A percentile compares a stretch with the other conserved stretches of the same genome.
phyloP scores from a whole-genome alignment of 2,113 vertebrate genomes.

The Henicopernis longicauda region DNA sequence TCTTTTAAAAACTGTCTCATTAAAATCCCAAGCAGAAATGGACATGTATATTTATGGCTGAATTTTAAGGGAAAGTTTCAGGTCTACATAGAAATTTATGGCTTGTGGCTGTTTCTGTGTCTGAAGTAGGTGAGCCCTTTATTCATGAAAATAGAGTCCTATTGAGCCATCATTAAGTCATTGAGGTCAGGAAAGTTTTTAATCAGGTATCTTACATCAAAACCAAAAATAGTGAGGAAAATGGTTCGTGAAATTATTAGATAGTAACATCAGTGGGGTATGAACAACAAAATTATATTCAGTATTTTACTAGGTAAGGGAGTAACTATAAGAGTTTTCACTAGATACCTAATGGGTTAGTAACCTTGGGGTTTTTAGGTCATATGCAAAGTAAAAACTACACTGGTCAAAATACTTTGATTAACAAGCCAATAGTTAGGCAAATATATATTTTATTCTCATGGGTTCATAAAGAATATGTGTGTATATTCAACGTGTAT shows the following conservation, averaged over 20 bases:
- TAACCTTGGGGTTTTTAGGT: not conserved
- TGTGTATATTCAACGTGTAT: not conserved
- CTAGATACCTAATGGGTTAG: not conserved
- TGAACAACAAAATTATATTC: not conserved
- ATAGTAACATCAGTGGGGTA: not conserved
- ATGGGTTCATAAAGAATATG: not conserved
- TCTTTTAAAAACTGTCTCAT: not conserved
- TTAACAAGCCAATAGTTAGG: not conserved
- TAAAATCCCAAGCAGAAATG: not conserved
- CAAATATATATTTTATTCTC: not conserved
- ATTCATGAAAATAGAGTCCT: not conserved
- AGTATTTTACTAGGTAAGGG: not conserved
- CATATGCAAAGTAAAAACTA: not conserved
- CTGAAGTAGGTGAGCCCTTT: not conserved
- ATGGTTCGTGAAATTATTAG: not conserved
- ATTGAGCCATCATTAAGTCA: not conserved
- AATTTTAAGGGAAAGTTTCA: not conserved
- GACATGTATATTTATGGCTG: not conserved
- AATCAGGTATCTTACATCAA: not conserved
- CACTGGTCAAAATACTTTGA: not conserved
- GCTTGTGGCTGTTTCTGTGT: not conserved
- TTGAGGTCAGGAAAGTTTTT: not conserved
- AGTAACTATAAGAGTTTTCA: not conserved
- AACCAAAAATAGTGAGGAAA: not conserved
- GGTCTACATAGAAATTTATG: not conserved